Evolutionary conservation across 1,140 invertebrate species (phyloP).

Genomic region (Brevipalpus yothersi): DNA sequence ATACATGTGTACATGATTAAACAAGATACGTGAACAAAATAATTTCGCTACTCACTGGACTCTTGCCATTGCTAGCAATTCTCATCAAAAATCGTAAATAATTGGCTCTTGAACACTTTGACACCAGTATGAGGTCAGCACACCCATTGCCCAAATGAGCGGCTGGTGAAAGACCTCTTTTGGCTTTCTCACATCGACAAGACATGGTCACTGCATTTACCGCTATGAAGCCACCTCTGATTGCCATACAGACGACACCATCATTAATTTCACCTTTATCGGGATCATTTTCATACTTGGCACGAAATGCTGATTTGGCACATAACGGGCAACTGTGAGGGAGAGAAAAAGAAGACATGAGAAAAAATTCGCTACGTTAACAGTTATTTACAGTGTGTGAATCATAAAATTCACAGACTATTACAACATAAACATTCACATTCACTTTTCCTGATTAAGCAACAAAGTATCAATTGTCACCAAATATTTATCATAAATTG

Average conservation of each 20-base stretch:
- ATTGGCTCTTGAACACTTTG: constrained; percentile 42
- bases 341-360: neutral
- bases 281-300: neutral
- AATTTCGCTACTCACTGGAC: constrained; percentile 25
- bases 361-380: neutral
- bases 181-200: constrained; percentile 44
- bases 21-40: neutral
- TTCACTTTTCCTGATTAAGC: too few relatives aligned
- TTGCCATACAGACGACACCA: constrained; percentile 21
- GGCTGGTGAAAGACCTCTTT: constrained; percentile 46
- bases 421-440: too few relatives aligned
- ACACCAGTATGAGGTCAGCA: constrained; percentile 47
- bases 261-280: constrained; percentile 2
- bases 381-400: neutral
- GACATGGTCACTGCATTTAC: constrained; percentile 50
- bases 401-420: too few relatives aligned
- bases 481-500: too few relatives aligned
- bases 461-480: too few relatives aligned
- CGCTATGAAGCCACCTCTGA: constrained; percentile 39
- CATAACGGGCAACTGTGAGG: constrained; percentile 10
- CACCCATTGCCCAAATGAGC: constrained; percentile 59
- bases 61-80: constrained; percentile 21
- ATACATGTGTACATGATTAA: neutral
- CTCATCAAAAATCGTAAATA: constrained; percentile 39
- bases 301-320: constrained; percentile 3